These are phyloP conservation scores for Agriopis aurantiaria DNA, from an alignment of 2,888 invertebrate species.

Conservation along the genomic window DNA sequence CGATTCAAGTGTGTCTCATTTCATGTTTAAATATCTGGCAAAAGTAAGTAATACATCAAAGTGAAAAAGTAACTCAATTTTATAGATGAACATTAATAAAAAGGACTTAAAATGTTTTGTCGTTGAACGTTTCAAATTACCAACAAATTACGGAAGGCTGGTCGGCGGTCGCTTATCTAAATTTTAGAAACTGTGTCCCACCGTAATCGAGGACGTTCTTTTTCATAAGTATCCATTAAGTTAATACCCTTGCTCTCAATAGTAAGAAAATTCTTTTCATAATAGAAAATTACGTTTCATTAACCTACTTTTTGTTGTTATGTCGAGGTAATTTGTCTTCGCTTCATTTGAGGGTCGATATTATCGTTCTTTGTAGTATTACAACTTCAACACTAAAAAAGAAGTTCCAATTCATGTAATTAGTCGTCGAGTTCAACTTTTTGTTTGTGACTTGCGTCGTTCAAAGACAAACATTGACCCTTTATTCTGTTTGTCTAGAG, in stretches of 20 bases:
- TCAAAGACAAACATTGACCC: background rate
- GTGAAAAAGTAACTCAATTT: no score
- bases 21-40: no score
- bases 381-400: background rate
- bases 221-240: conserved; percentile 34
- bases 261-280: conserved; percentile 37
- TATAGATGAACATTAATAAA: no score
- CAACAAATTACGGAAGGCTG: conserved; percentile 1
- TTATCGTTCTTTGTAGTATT: background rate
- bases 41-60: no score
- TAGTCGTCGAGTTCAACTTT: background rate
- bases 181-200: conserved; percentile 10
- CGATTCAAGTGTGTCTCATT: no score
- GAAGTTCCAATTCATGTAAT: background rate
- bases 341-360: conserved; percentile 19
- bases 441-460: background rate
- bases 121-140: conserved; percentile 5
- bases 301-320: conserved; percentile 36
- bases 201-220: conserved; percentile 16
- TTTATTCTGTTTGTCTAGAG: conserved; percentile 7
- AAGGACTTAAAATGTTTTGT: background rate
- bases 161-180: background rate
- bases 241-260: conserved; percentile 36
- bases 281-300: conserved; percentile 40
- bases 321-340: conserved; percentile 29